Evolutionary conservation across 1,140 invertebrate genomes (phyloP).

Genomic region (Chlorops oryzae): DNA sequence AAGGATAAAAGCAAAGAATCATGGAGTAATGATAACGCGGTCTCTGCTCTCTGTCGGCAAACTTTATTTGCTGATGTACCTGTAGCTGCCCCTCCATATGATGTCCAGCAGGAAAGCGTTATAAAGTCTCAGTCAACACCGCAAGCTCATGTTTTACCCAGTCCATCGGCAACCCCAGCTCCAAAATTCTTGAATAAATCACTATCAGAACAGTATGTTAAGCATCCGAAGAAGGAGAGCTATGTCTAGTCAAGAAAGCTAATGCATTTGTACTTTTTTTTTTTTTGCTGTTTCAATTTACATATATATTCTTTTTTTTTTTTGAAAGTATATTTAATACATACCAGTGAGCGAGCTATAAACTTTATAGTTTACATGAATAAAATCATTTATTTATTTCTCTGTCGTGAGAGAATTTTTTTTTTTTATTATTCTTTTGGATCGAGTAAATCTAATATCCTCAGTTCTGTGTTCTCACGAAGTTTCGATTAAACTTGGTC

Average conservation of each 20-base stretch:
- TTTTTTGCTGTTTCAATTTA: not conserved
- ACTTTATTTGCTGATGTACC: conserved; percentile 29
- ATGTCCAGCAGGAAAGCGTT: conserved; percentile 19
- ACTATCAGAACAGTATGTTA: conserved; percentile 39
- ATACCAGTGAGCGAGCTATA: not conserved
- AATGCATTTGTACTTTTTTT: not conserved
- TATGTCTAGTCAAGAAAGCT: conserved; percentile 28
- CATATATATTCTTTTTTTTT: not conserved
- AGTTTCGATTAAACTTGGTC: no score
- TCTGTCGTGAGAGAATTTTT: no score
- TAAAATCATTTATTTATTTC: conserved; percentile 12
- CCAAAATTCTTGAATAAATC: conserved; percentile 34
- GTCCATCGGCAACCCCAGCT: no score
- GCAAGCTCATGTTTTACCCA: conserved; percentile 24
- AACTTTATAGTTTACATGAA: not conserved
- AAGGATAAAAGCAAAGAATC: conserved; percentile 33
- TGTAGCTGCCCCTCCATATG: conserved; percentile 29
- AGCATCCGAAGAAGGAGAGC: conserved; percentile 38
- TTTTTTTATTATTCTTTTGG: no score
- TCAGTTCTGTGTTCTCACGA: no score
- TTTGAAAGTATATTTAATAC: not conserved
- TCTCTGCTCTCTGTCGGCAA: conserved; percentile 37
- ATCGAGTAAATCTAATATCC: no score
- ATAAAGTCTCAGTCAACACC: conserved; percentile 39
- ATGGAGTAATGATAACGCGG: conserved; percentile 20